Conservation (phyloP, 1,140 invertebrate genomes). For the Lucilia sericata region DNA sequence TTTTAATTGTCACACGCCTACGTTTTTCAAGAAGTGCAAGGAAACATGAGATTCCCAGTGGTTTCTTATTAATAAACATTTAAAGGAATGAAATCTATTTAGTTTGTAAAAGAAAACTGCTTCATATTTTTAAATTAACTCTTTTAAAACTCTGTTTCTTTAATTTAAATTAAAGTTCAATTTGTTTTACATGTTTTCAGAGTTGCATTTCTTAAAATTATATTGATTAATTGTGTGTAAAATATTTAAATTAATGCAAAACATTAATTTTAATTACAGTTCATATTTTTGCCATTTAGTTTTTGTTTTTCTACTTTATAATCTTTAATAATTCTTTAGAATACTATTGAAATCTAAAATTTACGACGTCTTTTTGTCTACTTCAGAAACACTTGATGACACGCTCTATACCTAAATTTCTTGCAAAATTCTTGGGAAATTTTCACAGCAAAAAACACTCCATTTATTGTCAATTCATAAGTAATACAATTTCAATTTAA, state of each 20-base stretch:
- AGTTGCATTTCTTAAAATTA: neutral
- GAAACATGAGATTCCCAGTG: neutral
- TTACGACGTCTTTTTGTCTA: constrained; percentile 24
- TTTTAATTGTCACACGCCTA: constrained; percentile 51
- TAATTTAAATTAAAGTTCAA: neutral
- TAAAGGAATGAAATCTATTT: neutral
- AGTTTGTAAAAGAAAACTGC: neutral
- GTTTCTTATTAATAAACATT: neutral
- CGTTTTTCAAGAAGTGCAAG: neutral
- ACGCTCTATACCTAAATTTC: neutral
- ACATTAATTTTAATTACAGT: neutral
- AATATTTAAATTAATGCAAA: neutral
- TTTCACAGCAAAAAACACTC: neutral
- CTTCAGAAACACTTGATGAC: constrained; percentile 13
- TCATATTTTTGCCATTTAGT: neutral
- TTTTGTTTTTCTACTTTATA: neutral
- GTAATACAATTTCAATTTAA: constrained; percentile 21
- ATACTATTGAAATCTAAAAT: neutral
- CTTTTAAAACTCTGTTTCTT: neutral
- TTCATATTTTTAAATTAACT: neutral
- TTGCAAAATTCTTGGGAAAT: constrained; percentile 27
- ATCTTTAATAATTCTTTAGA: neutral
- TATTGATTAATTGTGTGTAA: neutral
- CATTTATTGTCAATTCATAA: neutral
- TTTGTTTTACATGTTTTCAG: neutral